phyloP scores from a whole-genome alignment of 2,888 invertebrate species.

The Phaonia tiefii region DNA sequence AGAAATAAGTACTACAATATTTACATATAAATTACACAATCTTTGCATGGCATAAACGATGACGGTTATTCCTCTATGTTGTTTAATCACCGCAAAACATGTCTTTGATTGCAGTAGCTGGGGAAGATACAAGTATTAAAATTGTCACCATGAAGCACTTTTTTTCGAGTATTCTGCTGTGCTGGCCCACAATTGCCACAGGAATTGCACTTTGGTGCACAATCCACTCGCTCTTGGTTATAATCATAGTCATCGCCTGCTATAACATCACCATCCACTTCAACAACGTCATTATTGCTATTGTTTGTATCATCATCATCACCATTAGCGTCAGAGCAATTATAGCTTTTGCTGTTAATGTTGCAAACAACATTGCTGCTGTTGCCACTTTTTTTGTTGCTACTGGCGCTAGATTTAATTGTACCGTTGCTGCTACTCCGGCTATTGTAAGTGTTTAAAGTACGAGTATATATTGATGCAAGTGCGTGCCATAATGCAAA shows the following conservation, averaged over 20 bases:
- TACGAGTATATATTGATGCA: conserved; percentile 48
- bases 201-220: neutral
- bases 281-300: conserved; percentile 32
- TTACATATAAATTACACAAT: conserved; percentile 59
- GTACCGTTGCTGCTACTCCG: conserved; percentile 38
- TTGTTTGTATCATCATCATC: neutral
- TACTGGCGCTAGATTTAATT: conserved; percentile 41
- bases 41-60: conserved; percentile 6
- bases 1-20: conserved; percentile 12
- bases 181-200: conserved; percentile 15
- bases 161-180: conserved; percentile 31
- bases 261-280: neutral
- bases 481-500: conserved; percentile 73
- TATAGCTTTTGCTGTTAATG: conserved; percentile 50
- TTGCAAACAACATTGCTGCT: conserved; percentile 50
- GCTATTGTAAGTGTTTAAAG: conserved; percentile 33
- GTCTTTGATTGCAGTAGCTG: conserved; percentile 52
- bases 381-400: conserved; percentile 64
- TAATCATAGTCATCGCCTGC: neutral
- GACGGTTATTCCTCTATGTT: conserved; percentile 55
- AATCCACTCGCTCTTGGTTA: conserved; percentile 1
- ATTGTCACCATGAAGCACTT: conserved; percentile 19
- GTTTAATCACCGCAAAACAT: conserved; percentile 69
- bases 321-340: conserved; percentile 31
- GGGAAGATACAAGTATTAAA: conserved; percentile 43